These are phyloP conservation scores for Labrus mixtus DNA, from an alignment of 2,113 vertebrate genomes.

Conservation along the genomic window DNA sequence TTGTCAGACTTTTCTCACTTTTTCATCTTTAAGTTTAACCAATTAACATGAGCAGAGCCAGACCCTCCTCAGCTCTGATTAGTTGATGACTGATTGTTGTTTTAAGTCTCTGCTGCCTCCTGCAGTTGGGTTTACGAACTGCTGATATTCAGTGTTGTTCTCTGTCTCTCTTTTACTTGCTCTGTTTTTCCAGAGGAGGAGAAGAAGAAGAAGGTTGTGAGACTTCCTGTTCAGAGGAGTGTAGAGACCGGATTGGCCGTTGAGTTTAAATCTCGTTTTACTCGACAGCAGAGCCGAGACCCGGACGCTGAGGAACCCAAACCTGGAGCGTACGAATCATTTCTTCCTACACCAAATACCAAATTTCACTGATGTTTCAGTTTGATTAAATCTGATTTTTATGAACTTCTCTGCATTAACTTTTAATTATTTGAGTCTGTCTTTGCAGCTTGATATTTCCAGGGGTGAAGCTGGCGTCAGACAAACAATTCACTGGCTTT, in stretches of 20 bases:
- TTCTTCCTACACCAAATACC: not conserved
- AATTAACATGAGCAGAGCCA: too few relatives aligned
- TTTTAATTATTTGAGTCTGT: too few relatives aligned
- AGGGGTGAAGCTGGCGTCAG: conserved; percentile 92
- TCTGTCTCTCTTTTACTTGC: not conserved
- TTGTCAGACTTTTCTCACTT: too few relatives aligned
- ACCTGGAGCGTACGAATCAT: conserved; percentile 93
- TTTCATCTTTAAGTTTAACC: too few relatives aligned
- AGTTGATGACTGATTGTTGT: too few relatives aligned
- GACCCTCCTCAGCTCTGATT: too few relatives aligned
- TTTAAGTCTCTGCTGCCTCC: not conserved
- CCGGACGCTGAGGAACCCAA: conserved; percentile 92
- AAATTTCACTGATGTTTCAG: too few relatives aligned
- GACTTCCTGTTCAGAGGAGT: conserved; percentile 94
- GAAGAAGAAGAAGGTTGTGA: conserved; percentile 93
- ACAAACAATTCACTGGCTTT: conserved; percentile 97
- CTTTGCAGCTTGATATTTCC: conserved; percentile 92
- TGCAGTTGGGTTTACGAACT: not conserved
- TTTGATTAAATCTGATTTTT: too few relatives aligned
- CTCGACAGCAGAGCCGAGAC: conserved; percentile 92
- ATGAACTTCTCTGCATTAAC: too few relatives aligned
- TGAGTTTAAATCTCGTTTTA: conserved; percentile 96
- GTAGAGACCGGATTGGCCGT: conserved; percentile 94
- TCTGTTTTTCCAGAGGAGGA: conserved; percentile 84
- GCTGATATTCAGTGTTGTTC: not conserved